Percentiles rank a stretch among this genome's conserved stretches.
These are phyloP conservation scores for Tipula confusa DNA, from an alignment of 2,888 invertebrate species.

Conservation along the genomic window DNA sequence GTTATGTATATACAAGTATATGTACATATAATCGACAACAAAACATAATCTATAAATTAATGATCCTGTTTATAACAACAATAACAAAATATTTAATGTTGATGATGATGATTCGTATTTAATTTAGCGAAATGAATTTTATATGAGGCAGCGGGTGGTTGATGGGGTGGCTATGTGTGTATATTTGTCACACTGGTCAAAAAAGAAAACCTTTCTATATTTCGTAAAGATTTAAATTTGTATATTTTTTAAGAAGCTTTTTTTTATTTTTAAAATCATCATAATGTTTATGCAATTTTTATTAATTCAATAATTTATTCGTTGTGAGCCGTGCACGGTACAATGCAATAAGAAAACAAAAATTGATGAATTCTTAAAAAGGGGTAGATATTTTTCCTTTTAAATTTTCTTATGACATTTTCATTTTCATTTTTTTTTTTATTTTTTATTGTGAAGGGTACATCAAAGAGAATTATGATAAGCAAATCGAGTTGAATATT, in stretches of 20 bases:
- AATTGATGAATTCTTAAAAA: not conserved
- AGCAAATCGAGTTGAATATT: not conserved
- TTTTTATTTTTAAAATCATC: not conserved
- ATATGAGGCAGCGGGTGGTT: not conserved
- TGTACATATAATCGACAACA: not conserved
- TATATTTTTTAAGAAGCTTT: not conserved
- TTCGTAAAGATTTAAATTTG: not conserved
- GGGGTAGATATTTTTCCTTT: not conserved
- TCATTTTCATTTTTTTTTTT: too few relatives aligned
- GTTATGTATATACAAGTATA: not conserved
- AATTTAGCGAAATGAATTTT: not conserved
- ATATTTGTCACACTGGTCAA: not conserved
- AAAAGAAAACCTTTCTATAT: not conserved
- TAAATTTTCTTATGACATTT: not conserved
- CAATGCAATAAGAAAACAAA: not conserved
- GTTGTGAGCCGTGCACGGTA: not conserved
- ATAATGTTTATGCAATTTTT: not conserved
- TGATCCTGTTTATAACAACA: conserved; percentile 14
- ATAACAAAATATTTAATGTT: not conserved
- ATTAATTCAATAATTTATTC: conserved; percentile 12
- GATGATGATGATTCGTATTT: conserved; percentile 13
- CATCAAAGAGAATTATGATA: conserved; percentile 32
- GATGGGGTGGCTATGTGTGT: not conserved
- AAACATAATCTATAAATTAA: not conserved
- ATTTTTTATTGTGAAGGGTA: not conserved